phyloP scores from a whole-genome alignment of 1,140 invertebrate genomes.

The Oryzaephilus surinamensis region DNA sequence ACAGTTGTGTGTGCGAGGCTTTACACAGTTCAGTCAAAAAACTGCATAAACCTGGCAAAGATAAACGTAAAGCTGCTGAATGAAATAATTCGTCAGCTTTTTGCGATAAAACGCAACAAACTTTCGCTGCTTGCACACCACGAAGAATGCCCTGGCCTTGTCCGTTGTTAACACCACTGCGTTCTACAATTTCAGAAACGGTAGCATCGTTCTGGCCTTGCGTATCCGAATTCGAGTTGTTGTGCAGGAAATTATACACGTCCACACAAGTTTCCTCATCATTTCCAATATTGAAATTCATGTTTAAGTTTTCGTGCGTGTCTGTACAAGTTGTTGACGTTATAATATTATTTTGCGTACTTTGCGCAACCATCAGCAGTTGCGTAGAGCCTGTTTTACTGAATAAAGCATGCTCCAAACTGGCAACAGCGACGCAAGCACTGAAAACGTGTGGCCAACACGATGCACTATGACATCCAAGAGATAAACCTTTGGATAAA shows the following conservation, averaged over 20 bases:
- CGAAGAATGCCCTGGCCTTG: conserved; percentile 61
- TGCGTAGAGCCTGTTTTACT: conserved; percentile 48
- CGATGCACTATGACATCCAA: conserved; percentile 80
- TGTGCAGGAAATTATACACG: conserved; percentile 71
- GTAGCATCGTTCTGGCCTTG: conserved; percentile 29
- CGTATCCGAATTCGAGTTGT: conserved; percentile 8
- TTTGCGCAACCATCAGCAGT: conserved; percentile 40
- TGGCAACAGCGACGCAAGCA: conserved; percentile 82
- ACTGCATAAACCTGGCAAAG: conserved; percentile 67
- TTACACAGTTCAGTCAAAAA: conserved; percentile 73
- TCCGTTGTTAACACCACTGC: conserved; percentile 47
- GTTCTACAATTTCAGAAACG: conserved; percentile 53
- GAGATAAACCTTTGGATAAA: conserved; percentile 55
- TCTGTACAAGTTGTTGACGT: conserved; percentile 31
- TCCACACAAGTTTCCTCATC: conserved; percentile 71
- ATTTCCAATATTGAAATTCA: conserved; percentile 42
- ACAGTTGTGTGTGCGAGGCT: conserved; percentile 58
- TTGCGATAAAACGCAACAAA: conserved; percentile 75
- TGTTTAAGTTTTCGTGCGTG: conserved; percentile 36
- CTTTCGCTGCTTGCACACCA: conserved; percentile 70
- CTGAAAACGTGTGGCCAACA: conserved; percentile 91
- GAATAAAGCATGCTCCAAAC: conserved; percentile 78
- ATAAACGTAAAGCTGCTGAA: conserved; percentile 77
- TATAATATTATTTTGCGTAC: conserved; percentile 33
- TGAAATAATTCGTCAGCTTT: conserved; percentile 77